These are phyloP conservation scores for Agonum fuliginosum DNA, from an alignment of 2,888 invertebrate species.

Conservation along the genomic window DNA sequence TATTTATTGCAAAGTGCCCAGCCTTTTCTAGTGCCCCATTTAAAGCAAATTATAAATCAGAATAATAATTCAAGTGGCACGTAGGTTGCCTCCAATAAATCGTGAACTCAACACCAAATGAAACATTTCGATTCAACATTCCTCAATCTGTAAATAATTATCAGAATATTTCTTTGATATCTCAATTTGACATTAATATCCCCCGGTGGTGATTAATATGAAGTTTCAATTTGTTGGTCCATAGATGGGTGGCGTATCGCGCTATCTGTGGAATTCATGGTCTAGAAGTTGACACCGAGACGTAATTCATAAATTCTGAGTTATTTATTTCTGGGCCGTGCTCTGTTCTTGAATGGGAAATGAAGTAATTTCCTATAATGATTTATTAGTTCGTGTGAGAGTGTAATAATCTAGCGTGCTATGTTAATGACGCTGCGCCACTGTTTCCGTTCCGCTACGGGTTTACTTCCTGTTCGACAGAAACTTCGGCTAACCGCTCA, in stretches of 20 bases:
- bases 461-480: constrained; percentile 46
- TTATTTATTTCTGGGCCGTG: constrained; percentile 55
- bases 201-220: constrained; percentile 28
- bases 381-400: constrained; percentile 58
- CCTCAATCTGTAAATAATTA: constrained; percentile 18
- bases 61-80: constrained; percentile 15
- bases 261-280: constrained; percentile 26
- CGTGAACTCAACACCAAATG: constrained; percentile 19
- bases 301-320: constrained; percentile 56
- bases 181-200: constrained; percentile 42
- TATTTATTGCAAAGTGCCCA: neutral
- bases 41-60: constrained; percentile 31
- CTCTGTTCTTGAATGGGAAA: constrained; percentile 55
- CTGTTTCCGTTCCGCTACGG: constrained; percentile 57
- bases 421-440: constrained; percentile 58
- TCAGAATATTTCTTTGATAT: constrained; percentile 22
- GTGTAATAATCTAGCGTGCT: constrained; percentile 52
- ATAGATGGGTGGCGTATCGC: constrained; percentile 34
- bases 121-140: constrained; percentile 19
- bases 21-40: neutral
- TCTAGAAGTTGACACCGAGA: constrained; percentile 4
- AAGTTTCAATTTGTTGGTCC: constrained; percentile 11
- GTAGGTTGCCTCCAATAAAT: constrained; percentile 22
- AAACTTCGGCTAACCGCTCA: constrained; percentile 55
- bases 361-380: constrained; percentile 60